Evolutionary conservation across 2,797 vertebrate genomes (phyloP).

Genomic region (Nannoperca australis): DNA sequence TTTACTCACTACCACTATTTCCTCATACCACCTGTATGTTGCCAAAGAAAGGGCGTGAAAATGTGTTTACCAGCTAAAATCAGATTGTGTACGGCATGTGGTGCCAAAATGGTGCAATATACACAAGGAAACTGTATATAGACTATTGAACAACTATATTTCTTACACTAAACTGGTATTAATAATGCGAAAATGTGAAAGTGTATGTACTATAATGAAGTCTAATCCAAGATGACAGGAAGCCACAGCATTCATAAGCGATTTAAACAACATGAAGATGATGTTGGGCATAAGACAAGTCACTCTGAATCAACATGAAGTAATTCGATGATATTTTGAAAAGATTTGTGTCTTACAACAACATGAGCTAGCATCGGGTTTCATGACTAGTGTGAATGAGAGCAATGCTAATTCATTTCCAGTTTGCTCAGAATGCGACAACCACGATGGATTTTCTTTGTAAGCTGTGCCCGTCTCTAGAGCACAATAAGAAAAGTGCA

Average conservation of each 20-base stretch:
- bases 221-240: not conserved
- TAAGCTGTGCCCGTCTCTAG: not conserved
- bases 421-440: not conserved
- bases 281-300: not conserved
- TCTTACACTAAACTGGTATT: not conserved
- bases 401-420: constrained; percentile 18
- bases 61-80: not conserved
- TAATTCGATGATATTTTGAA: not conserved
- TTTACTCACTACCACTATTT: constrained; percentile 18
- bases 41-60: not conserved
- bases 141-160: not conserved
- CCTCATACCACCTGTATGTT: constrained; percentile 26
- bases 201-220: not conserved
- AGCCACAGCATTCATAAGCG: not conserved
- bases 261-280: not conserved
- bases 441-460: not conserved
- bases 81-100: not conserved
- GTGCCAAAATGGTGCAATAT: not conserved
- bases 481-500: not conserved
- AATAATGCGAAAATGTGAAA: not conserved
- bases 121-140: not conserved
- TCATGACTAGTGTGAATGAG: not conserved
- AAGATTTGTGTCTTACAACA: not conserved
- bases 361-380: not conserved
- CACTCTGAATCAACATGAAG: not conserved